Evolutionary conservation across 2,888 invertebrate species (phyloP).

Genomic region (Pteria penguin): DNA sequence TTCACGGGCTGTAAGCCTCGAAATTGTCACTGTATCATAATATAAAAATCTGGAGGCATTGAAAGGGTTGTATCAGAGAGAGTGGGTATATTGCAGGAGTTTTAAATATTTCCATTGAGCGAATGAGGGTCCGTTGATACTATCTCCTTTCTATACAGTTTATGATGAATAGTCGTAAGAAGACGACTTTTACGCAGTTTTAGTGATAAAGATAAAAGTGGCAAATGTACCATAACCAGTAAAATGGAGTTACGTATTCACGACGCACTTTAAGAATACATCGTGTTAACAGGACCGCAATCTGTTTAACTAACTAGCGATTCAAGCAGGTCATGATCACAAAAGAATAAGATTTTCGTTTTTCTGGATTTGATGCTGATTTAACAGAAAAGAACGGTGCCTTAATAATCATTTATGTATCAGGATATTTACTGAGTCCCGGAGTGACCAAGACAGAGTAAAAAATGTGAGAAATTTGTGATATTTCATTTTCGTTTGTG

Average conservation of each 20-base stretch:
- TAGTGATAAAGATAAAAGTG: constrained; percentile 17
- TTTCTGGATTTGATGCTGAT: no score
- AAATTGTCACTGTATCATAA: neutral
- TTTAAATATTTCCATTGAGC: neutral
- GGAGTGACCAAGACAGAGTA: no score
- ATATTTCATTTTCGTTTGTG: no score
- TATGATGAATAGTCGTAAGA: neutral
- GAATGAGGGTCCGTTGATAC: neutral
- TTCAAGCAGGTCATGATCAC: no score
- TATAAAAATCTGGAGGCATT: neutral
- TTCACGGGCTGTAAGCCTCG: neutral
- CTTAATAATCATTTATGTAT: no score
- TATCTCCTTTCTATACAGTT: neutral
- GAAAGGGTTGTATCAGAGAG: neutral
- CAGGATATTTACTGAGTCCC: no score
- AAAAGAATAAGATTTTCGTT: no score
- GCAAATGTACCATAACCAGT: neutral
- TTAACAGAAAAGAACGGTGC: no score
- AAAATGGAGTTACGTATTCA: neutral
- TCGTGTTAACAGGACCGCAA: neutral
- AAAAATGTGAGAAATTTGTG: no score
- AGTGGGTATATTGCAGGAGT: neutral
- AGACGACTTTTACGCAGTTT: constrained; percentile 12
- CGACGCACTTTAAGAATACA: neutral
- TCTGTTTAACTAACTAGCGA: neutral